phyloP scores from a whole-genome alignment of 2,888 invertebrate genomes.

The Ophonus ardosiacus region DNA sequence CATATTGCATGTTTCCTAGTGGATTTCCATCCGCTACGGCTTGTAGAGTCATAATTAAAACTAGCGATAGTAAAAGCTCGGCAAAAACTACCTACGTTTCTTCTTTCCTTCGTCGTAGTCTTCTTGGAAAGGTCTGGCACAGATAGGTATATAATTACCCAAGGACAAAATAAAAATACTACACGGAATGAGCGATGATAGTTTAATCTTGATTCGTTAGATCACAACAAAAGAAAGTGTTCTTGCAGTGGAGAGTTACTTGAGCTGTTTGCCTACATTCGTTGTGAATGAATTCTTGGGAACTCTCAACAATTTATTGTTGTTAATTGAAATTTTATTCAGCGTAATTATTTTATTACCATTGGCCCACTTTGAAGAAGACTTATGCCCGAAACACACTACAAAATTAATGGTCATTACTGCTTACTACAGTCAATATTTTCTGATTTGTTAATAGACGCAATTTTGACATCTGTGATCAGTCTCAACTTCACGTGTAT shows the following conservation, averaged over 20 bases:
- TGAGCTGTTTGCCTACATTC: slow-evolving; percentile 39
- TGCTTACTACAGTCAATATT: no score
- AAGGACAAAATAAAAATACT: slow-evolving; percentile 34
- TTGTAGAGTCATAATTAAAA: slow-evolving; percentile 21
- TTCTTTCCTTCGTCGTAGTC: background rate
- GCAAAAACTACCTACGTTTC: slow-evolving; percentile 16
- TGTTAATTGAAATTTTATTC: slow-evolving; percentile 43
- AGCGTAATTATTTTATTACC: slow-evolving; percentile 28
- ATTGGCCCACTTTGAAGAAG: slow-evolving; percentile 10
- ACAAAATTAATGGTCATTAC: no score
- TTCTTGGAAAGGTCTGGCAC: slow-evolving; percentile 12
- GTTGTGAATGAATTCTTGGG: slow-evolving; percentile 18
- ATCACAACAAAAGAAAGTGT: slow-evolving; percentile 37
- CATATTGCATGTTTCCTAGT: slow-evolving; percentile 16
- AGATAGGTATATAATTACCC: slow-evolving; percentile 33
- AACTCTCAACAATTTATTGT: slow-evolving; percentile 36
- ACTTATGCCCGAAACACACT: no score
- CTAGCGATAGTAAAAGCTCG: slow-evolving; percentile 7
- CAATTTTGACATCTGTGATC: no score
- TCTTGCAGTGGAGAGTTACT: slow-evolving; percentile 5
- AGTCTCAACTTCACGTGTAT: no score
- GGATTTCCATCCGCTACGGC: slow-evolving; percentile 6
- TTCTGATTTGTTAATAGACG: no score
- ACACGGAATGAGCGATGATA: slow-evolving; percentile 28
- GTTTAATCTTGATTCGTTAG: slow-evolving; percentile 39